Conservation (phyloP, 2,113 vertebrate species). For the Alaudala cheleensis region DNA sequence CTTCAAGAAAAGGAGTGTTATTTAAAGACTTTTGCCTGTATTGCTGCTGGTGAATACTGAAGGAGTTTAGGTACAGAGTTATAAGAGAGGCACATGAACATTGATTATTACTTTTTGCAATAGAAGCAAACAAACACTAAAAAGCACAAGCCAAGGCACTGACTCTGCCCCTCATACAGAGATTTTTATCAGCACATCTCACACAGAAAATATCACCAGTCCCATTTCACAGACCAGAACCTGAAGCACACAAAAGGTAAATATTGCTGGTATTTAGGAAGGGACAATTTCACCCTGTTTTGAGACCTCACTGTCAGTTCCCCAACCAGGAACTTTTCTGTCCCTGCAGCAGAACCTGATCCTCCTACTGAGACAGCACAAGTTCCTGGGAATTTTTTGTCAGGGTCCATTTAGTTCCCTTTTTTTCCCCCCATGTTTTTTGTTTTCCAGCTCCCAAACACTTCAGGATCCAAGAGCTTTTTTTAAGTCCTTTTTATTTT, state of each 20-base stretch:
- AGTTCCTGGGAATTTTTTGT: neutral
- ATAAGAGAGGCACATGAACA: neutral
- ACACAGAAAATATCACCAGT: neutral
- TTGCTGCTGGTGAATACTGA: neutral
- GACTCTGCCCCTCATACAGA: neutral
- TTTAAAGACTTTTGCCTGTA: neutral
- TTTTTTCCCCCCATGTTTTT: neutral
- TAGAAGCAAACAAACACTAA: neutral
- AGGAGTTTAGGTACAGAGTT: neutral
- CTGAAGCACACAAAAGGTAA: neutral
- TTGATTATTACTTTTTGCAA: neutral
- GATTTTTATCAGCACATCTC: neutral
- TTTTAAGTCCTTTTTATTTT: neutral
- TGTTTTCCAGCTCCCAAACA: neutral
- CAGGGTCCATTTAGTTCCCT: neutral
- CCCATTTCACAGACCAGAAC: neutral
- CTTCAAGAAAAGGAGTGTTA: neutral
- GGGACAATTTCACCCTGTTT: neutral
- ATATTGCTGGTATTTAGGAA: neutral
- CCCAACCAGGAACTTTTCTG: neutral
- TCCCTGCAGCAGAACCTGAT: neutral
- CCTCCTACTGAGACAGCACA: accelerated
- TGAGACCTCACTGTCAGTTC: neutral
- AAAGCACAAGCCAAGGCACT: neutral
- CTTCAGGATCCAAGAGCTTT: neutral